Conservation (phyloP, 1,140 invertebrate genomes). For the Trissolcus basalis region DNA sequence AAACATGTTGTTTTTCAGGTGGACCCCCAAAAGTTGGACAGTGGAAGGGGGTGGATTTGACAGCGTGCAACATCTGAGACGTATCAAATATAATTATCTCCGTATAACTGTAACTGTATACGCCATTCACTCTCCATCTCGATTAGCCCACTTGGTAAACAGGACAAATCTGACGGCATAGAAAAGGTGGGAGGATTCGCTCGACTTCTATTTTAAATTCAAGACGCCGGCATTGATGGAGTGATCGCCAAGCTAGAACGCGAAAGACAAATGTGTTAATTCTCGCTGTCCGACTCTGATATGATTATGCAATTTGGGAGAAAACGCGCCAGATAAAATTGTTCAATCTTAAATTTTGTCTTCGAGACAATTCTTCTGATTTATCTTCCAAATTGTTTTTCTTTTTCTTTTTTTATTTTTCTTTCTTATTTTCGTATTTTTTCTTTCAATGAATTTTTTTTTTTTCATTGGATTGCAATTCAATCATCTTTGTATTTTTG, state of each 20-base stretch:
- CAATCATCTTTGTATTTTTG: too few relatives aligned
- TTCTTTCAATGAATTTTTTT: too few relatives aligned
- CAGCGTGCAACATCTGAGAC: neutral
- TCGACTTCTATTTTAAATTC: slow-evolving; percentile 68
- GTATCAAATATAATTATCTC: slow-evolving; percentile 56
- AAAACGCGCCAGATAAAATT: neutral
- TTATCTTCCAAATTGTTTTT: neutral
- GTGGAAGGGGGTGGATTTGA: too few relatives aligned
- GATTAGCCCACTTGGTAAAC: slow-evolving; percentile 74
- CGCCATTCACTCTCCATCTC: slow-evolving; percentile 71
- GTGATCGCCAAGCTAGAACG: slow-evolving; percentile 15
- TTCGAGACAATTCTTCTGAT: too few relatives aligned
- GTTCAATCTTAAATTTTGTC: neutral
- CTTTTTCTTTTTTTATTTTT: too few relatives aligned
- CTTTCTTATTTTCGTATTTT: too few relatives aligned
- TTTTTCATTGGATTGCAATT: too few relatives aligned
- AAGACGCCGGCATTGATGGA: slow-evolving; percentile 51
- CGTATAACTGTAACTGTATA: slow-evolving; percentile 59
- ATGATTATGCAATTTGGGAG: slow-evolving; percentile 31
- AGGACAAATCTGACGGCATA: slow-evolving; percentile 70
- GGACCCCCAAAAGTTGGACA: too few relatives aligned
- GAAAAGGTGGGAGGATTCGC: slow-evolving; percentile 62
- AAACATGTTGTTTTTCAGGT: too few relatives aligned
- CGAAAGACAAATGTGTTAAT: slow-evolving; percentile 30
- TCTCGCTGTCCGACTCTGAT: slow-evolving; percentile 6